These are phyloP conservation scores for Neofelis nebulosa DNA, from an alignment of 2,113 vertebrate genomes.

Conservation along the genomic window DNA sequence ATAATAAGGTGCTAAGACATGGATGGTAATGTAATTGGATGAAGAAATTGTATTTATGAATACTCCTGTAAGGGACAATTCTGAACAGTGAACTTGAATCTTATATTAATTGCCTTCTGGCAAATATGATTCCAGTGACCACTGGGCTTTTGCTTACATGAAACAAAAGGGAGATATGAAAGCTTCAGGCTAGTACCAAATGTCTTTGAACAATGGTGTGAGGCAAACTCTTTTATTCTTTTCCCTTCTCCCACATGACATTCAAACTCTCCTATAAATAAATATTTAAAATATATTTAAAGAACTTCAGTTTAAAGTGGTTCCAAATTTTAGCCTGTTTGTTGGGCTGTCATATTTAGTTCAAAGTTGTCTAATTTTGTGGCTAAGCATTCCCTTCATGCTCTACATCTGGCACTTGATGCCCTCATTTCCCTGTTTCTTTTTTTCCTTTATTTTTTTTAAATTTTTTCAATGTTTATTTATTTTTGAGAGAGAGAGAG, in stretches of 20 bases:
- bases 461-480: no score
- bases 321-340: background rate
- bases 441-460: background rate
- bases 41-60: background rate
- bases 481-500: no score
- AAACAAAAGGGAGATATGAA: background rate
- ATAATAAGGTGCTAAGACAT: background rate
- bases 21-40: background rate
- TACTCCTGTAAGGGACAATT: background rate
- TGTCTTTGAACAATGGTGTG: background rate
- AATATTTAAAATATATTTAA: background rate
- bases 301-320: background rate
- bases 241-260: background rate
- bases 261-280: background rate
- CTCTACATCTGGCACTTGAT: background rate
- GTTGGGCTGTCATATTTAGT: background rate
- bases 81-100: background rate
- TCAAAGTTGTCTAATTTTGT: background rate
- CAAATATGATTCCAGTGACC: background rate
- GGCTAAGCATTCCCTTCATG: background rate
- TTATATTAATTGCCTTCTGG: background rate
- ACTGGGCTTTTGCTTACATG: background rate
- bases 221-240: background rate
- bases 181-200: background rate
- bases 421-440: background rate